Base-by-base conservation (phyloP, 2,797 vertebrate genomes). In the Perdix hodgsoniae region DNA sequence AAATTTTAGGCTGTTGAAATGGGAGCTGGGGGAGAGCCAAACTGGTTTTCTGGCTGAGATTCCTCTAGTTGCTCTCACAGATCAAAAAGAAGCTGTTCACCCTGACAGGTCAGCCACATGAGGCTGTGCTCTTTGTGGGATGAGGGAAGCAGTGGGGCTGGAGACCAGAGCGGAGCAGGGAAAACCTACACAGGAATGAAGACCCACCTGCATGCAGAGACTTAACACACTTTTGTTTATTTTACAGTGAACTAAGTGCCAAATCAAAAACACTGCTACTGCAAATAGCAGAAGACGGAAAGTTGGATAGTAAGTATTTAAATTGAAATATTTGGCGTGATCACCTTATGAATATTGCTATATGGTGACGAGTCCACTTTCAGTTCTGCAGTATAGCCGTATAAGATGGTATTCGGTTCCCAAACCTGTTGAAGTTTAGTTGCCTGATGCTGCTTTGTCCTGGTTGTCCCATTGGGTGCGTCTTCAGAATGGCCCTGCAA, bases 191-290 rank as follows among this genome's bases (percentile, higher is more conserved):
- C 66, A 47, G 50, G 47, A 69, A 66, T 14, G 26, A 69, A 94
- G 57, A 81, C 14, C 23, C 82, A 42, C 47, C 63, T 2, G 1
- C 10, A 26, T 88, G 16, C 56, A 1, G 67, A 86, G 54, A 47
- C 27, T 70, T 96, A 83, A 96, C 24, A 0, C 5, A 24, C 7
- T 83, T 86, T 91, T 63, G 4, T 92, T 95, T 87, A 52, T 87
- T 93, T 84, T 35, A 52, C 97, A 99, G 99, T 95, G 99, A 99
- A 95, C 91, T 99, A 97, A 99, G 98, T 82, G 99, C 98, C 96
- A 99, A 97, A 97, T 99, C 99, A 60, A 99, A 98, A 97, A 98
- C 98, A 87, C 97, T 99, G 89, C 97, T 96, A 60, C 97, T 99
- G 92, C 98, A 98, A 96, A 69, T 99, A 93, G 67, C 97, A 76